These are phyloP conservation scores for Tetraneura akinire DNA, from an alignment of 1,140 invertebrate species.

Conservation along the genomic window DNA sequence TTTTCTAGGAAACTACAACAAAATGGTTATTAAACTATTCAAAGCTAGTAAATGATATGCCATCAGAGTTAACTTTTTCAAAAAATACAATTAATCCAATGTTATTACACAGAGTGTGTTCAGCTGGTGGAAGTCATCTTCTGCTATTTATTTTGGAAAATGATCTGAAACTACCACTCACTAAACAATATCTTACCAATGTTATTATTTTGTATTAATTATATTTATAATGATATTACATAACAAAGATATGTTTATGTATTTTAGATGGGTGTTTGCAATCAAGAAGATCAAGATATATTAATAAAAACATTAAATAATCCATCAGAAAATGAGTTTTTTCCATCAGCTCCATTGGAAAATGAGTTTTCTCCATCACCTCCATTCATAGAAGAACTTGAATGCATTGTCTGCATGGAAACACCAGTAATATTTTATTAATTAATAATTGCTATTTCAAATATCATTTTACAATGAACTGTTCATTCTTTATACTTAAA, in stretches of 20 bases:
- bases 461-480: too few species aligned
- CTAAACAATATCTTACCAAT: slow-evolving; percentile 22
- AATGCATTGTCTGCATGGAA: slow-evolving; percentile 47
- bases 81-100: background rate
- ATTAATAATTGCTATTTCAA: too few species aligned
- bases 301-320: slow-evolving; percentile 33
- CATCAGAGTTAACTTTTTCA: slow-evolving; percentile 35
- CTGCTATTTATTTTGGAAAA: slow-evolving; percentile 28
- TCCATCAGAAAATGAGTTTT: too few species aligned
- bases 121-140: slow-evolving; percentile 42
- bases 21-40: slow-evolving; percentile 42
- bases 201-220: slow-evolving; percentile 9
- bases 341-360: slow-evolving; percentile 29
- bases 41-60: slow-evolving; percentile 10
- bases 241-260: background rate
- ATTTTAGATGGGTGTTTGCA: slow-evolving; percentile 25
- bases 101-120: slow-evolving; percentile 34
- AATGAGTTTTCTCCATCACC: background rate
- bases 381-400: slow-evolving; percentile 23
- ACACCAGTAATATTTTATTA: slow-evolving; percentile 34
- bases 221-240: background rate
- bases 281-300: slow-evolving; percentile 29
- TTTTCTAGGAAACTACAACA: slow-evolving; percentile 27
- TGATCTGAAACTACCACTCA: slow-evolving; percentile 8
- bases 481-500: too few species aligned